phyloP scores from a whole-genome alignment of 1,140 invertebrate genomes.

The Anadara kagoshimensis region DNA sequence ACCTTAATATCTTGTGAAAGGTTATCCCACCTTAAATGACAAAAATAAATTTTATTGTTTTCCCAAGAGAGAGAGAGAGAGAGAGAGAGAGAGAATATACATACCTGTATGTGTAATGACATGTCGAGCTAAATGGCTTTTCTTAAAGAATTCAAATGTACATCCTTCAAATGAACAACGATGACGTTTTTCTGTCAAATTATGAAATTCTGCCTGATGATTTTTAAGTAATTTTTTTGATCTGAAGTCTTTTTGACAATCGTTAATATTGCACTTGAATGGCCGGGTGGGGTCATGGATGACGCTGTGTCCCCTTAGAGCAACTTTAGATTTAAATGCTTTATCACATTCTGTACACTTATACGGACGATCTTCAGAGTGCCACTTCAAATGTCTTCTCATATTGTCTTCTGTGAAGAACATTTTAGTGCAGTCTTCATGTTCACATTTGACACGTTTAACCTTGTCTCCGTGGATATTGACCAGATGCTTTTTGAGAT shows the following conservation, averaged over 20 bases:
- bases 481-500: constrained; percentile 65
- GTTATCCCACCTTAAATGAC: no score
- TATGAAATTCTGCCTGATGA: constrained; percentile 62
- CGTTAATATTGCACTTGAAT: constrained; percentile 60
- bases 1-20: no score
- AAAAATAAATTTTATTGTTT: no score
- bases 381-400: constrained; percentile 72
- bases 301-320: constrained; percentile 52
- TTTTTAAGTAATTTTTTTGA: constrained; percentile 61
- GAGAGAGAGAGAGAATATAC: no score
- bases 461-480: constrained; percentile 57
- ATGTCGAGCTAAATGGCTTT: constrained; percentile 65
- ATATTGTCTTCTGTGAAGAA: constrained; percentile 68
- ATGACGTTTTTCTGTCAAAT: constrained; percentile 61
- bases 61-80: no score
- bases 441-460: constrained; percentile 50
- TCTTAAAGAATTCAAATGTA: constrained; percentile 64
- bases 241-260: constrained; percentile 62
- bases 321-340: constrained; percentile 68
- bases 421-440: constrained; percentile 60
- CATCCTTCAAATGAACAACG: constrained; percentile 61
- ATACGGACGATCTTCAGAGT: constrained; percentile 73
- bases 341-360: constrained; percentile 73
- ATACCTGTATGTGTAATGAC: constrained; percentile 67
- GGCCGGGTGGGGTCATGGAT: constrained; percentile 53